phyloP scores from a whole-genome alignment of 2,888 invertebrate genomes.

The Spodoptera picta region DNA sequence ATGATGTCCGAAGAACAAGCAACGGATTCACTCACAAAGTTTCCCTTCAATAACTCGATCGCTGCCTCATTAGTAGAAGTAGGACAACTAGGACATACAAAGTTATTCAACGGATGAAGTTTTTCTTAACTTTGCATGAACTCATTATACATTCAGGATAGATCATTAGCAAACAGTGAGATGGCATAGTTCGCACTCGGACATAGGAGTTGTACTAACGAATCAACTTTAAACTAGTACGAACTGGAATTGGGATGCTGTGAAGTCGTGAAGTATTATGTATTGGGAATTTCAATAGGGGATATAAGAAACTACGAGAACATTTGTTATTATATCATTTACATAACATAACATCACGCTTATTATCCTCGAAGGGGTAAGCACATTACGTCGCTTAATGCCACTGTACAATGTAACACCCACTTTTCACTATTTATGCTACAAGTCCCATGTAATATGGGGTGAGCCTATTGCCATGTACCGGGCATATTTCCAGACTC shows the following conservation, averaged over 20 bases:
- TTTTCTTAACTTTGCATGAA: conserved; percentile 60
- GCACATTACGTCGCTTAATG: too few relatives aligned
- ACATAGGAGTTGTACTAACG: conserved; percentile 67
- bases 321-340: too few relatives aligned
- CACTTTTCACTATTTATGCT: too few relatives aligned
- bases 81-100: conserved; percentile 43
- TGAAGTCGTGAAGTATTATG: neutral
- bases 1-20: neutral
- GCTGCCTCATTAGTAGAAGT: conserved; percentile 65
- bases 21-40: conserved; percentile 6
- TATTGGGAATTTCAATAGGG: too few relatives aligned
- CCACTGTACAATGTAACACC: too few relatives aligned
- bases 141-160: conserved; percentile 76
- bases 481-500: too few relatives aligned
- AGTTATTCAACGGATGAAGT: conserved; percentile 64
- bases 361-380: too few relatives aligned
- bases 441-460: too few relatives aligned
- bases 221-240: conserved; percentile 70
- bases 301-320: too few relatives aligned
- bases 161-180: conserved; percentile 72
- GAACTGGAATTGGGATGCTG: neutral
- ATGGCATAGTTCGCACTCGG: conserved; percentile 58
- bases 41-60: conserved; percentile 38
- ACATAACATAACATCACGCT: too few relatives aligned
- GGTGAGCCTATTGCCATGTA: too few relatives aligned